Conservation (phyloP, 2,888 invertebrate genomes). For the Sarcophaga caerulescens region DNA sequence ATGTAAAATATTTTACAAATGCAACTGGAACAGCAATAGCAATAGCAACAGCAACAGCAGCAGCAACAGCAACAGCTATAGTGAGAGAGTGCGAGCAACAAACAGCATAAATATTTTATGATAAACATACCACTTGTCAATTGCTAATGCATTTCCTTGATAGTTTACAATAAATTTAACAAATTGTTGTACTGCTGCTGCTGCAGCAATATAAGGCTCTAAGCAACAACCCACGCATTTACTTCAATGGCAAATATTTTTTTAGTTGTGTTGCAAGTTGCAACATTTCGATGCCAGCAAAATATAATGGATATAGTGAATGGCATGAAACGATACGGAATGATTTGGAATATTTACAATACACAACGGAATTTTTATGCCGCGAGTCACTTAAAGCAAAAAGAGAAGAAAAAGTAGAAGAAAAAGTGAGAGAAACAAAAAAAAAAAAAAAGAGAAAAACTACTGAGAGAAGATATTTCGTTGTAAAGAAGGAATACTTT, state of each 20-base stretch:
- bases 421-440: not conserved
- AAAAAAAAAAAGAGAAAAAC: too few relatives aligned
- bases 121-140: conserved; percentile 56
- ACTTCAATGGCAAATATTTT: conserved; percentile 22
- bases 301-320: conserved; percentile 33
- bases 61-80: not conserved
- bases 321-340: conserved; percentile 17
- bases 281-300: conserved; percentile 49
- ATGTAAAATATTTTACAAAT: not conserved
- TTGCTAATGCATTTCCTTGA: conserved; percentile 67
- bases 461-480: too few relatives aligned
- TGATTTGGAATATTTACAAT: conserved; percentile 61
- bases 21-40: not conserved
- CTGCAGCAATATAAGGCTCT: conserved; percentile 1
- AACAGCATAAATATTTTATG: conserved; percentile 49
- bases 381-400: conserved; percentile 63
- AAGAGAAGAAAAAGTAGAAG: not conserved
- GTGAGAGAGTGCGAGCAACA: not conserved
- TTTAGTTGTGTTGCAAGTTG: conserved; percentile 7
- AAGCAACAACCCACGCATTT: conserved; percentile 10
- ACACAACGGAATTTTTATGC: conserved; percentile 64
- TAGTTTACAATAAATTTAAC: conserved; percentile 67
- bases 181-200: conserved; percentile 39
- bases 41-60: too few relatives aligned
- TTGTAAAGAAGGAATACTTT: too few relatives aligned